Conservation (phyloP, 2,797 vertebrate species). For the Ambastaia sidthimunki region DNA sequence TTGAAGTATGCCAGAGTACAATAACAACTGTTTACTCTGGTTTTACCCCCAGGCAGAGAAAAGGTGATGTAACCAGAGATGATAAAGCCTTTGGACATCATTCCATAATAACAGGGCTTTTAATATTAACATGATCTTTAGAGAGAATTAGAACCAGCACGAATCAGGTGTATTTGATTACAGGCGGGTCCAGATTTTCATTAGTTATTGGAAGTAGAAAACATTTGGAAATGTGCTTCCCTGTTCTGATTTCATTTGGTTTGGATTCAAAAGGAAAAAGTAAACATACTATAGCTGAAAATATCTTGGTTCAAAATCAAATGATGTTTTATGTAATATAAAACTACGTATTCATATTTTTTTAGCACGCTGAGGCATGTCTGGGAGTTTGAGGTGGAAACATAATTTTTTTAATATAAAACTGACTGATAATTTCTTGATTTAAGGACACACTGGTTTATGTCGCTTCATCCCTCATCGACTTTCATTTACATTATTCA, state of each 20-base stretch:
- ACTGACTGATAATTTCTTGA: too few species aligned
- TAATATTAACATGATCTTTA: slow-evolving; percentile 60
- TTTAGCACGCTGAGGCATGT: too few species aligned
- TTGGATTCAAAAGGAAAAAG: background rate
- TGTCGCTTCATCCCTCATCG: too few species aligned
- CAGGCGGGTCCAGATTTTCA: slow-evolving; percentile 61
- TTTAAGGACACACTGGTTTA: too few species aligned
- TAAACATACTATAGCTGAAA: too few species aligned
- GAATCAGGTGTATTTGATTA: slow-evolving; percentile 73
- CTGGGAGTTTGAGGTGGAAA: too few species aligned
- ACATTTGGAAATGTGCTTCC: slow-evolving; percentile 37
- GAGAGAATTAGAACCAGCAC: slow-evolving; percentile 54
- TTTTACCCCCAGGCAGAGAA: slow-evolving; percentile 60
- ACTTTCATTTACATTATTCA: too few species aligned
- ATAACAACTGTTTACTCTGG: slow-evolving; percentile 61
- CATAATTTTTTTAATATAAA: too few species aligned
- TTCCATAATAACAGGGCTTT: slow-evolving; percentile 57
- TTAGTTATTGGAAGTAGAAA: slow-evolving; percentile 57
- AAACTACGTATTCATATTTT: too few species aligned
- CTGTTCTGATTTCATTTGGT: slow-evolving; percentile 39
- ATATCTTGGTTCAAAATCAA: too few species aligned
- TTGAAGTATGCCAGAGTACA: slow-evolving; percentile 35
- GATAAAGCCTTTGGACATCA: slow-evolving; percentile 60
- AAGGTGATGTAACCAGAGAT: slow-evolving; percentile 63
- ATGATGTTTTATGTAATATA: too few species aligned